Evolutionary conservation across 2,888 invertebrate genomes (phyloP).

Genomic region (Morinoia aosen): DNA sequence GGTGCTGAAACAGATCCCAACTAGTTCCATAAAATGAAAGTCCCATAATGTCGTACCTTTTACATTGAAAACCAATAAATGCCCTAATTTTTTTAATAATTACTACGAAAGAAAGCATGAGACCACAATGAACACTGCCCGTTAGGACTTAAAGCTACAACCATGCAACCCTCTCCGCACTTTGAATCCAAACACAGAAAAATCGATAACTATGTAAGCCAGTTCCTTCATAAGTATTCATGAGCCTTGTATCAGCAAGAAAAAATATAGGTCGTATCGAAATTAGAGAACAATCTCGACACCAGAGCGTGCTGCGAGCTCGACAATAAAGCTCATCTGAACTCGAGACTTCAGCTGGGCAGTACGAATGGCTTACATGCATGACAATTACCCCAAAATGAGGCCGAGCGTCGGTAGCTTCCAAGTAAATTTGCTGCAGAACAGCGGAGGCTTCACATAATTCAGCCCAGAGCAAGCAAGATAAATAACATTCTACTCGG

Average conservation of each 20-base stretch:
- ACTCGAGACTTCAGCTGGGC: background rate
- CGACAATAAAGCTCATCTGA: background rate
- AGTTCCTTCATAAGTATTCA: background rate
- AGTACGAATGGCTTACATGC: background rate
- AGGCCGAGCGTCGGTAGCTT: slow-evolving; percentile 14
- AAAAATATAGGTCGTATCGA: background rate
- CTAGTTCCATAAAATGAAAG: background rate
- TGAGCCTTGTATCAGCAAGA: background rate
- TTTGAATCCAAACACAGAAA: background rate
- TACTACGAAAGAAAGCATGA: background rate
- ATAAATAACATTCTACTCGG: slow-evolving; percentile 5
- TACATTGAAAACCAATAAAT: background rate
- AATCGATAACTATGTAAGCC: background rate
- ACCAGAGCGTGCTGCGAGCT: background rate
- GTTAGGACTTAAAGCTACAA: background rate
- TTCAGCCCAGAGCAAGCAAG: slow-evolving; percentile 15
- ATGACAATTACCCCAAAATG: slow-evolving; percentile 21
- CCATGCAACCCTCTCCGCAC: background rate
- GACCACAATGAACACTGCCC: background rate
- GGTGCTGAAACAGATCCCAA: background rate
- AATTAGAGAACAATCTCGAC: background rate
- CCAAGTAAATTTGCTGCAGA: slow-evolving; percentile 13
- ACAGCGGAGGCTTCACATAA: background rate
- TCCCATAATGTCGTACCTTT: background rate
- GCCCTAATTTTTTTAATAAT: background rate